Base-by-base conservation (phyloP, 1,140 invertebrate species). In the Drosophila obscura region DNA sequence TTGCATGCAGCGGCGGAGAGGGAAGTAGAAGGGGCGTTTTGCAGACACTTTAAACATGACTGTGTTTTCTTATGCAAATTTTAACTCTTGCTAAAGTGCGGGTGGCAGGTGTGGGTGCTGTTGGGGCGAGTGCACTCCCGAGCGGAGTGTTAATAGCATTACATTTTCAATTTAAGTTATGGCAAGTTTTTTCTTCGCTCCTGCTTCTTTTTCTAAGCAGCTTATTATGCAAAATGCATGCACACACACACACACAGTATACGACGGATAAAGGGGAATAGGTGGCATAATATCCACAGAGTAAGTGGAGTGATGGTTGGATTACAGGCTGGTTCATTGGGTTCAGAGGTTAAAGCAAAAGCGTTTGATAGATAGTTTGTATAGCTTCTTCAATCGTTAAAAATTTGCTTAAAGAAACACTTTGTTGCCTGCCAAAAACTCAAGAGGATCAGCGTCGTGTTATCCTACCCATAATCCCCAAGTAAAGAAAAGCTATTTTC, bases 81-180 rank as follows among this genome's bases (percentile, higher is more conserved):
- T 39, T 6, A 49, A 19, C 28, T 58, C 13, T 35, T 28, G 50
- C 24, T 19, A n/a, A 22, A 35, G 60, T 64, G 26, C 13, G 26
- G 58, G 19, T 46, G 50, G 19, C 19, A 9, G 39, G 49, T 49
- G 50, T 1, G 19, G 53, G 56, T 39, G 39, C 19, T 44, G 60
- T 22, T 26, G n/a, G 28, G 2, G 46, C 3, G 26, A 49, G 51
- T 57, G 76, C 22, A 24, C 19, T 19, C 55, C n/a, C 43, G 39
- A 26, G 61, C 60, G 51, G 28, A 77, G 78, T 72, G 80, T 85
- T 87, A 87, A 87, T 85, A 71, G 64, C 69, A 78, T 87, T 68
- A 75, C 56, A 75, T 74, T 85, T 85, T 72, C 65, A 78, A 82
- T 85, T 78, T 68, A 64, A 87, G 78, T 81, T 87, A 77, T 74